phyloP scores from a whole-genome alignment of 2,113 vertebrate genomes.

The Sciurus niger region DNA sequence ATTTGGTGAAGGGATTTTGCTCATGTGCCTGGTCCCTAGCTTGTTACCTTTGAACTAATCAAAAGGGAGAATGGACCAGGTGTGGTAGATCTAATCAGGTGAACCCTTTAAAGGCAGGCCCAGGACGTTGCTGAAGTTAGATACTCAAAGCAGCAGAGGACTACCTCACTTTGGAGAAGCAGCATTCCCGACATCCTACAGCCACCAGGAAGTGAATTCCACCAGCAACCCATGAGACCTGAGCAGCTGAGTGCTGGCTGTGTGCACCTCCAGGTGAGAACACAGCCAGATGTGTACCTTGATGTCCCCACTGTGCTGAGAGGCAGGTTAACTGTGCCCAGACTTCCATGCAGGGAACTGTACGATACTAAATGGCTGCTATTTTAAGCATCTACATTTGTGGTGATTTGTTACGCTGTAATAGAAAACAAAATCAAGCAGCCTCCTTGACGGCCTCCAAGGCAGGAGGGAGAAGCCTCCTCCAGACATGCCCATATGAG shows the following conservation, averaged over 20 bases:
- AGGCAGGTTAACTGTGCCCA: background rate
- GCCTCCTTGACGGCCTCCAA: background rate
- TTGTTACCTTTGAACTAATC: background rate
- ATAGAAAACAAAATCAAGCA: background rate
- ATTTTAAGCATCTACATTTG: background rate
- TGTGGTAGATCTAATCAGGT: background rate
- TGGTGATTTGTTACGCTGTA: background rate
- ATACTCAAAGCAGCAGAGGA: background rate
- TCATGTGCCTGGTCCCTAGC: background rate
- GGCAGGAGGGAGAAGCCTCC: background rate
- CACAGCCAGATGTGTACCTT: background rate
- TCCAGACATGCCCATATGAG: background rate
- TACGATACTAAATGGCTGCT: background rate
- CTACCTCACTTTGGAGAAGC: background rate
- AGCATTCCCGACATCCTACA: background rate
- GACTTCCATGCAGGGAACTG: background rate
- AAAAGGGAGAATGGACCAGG: background rate
- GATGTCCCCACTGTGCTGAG: background rate
- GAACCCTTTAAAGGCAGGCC: background rate
- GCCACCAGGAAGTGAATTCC: background rate
- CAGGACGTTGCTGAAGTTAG: background rate
- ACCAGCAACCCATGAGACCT: too few species aligned
- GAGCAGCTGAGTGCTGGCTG: accelerated
- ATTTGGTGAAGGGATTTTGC: background rate
- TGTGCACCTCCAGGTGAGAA: background rate